phyloP scores from a whole-genome alignment of 2,888 invertebrate genomes.

The Nephrocerus scutellatus region DNA sequence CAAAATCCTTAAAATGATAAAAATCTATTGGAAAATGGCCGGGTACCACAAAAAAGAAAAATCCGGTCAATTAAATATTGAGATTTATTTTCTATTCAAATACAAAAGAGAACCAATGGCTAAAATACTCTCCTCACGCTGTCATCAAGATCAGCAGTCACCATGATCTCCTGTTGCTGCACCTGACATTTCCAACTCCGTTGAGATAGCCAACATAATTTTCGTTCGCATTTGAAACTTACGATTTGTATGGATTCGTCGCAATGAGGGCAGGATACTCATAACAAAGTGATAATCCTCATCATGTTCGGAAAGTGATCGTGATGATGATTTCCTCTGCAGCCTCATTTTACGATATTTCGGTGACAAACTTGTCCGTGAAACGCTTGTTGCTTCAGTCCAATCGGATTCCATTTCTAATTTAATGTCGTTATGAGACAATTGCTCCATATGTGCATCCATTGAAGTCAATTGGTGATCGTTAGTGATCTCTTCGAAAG shows the following conservation, averaged over 20 bases:
- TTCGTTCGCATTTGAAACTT: constrained; percentile 24
- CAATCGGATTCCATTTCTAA: constrained; percentile 14
- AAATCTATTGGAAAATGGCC: too few relatives aligned
- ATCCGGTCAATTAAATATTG: too few relatives aligned
- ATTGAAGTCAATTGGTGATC: too few relatives aligned
- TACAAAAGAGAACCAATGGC: too few relatives aligned
- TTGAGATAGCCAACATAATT: constrained; percentile 14
- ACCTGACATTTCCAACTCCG: constrained; percentile 6
- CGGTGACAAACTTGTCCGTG: constrained; percentile 14
- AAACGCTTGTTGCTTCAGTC: constrained; percentile 15
- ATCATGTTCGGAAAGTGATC: constrained; percentile 17
- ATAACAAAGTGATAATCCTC: constrained; percentile 31
- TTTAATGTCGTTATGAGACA: neutral
- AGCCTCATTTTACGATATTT: constrained; percentile 10
- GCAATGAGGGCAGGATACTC: constrained; percentile 27
- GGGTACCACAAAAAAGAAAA: too few relatives aligned
- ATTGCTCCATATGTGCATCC: too few relatives aligned
- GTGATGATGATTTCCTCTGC: constrained; percentile 1
- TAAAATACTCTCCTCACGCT: neutral
- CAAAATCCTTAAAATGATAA: too few relatives aligned
- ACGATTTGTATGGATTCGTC: constrained; percentile 21
- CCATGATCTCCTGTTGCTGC: neutral
- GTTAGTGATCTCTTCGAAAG: too few relatives aligned
- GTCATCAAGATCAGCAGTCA: too few relatives aligned
- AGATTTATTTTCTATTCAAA: too few relatives aligned